A percentile compares a stretch with the other conserved stretches of the same genome.
phyloP scores from a whole-genome alignment of 37 sponge, comb jelly and placozoan genomes.

The Tethya wilhelma region DNA sequence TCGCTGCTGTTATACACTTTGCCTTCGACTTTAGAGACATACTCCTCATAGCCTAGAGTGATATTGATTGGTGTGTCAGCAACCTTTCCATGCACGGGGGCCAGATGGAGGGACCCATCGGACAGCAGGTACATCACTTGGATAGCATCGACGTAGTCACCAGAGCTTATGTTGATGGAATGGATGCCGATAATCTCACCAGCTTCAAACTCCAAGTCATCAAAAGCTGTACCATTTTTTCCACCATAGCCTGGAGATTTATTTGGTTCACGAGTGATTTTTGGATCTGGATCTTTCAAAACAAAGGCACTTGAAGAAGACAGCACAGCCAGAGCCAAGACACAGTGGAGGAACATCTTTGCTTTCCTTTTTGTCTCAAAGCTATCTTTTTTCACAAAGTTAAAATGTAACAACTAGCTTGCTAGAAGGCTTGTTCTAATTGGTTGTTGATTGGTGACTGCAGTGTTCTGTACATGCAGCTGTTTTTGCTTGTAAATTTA shows the following conservation, averaged over 20 bases:
- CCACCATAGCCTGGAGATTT: slow-evolving; percentile 6
- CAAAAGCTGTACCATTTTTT: background rate
- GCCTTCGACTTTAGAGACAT: slow-evolving; percentile 12
- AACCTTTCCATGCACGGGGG: background rate
- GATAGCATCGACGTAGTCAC: slow-evolving; percentile 16
- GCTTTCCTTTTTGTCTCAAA: too few relatives aligned
- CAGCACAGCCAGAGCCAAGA: too few relatives aligned
- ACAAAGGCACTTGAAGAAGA: too few relatives aligned
- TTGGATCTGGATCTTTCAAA: too few relatives aligned
- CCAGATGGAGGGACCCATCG: background rate
- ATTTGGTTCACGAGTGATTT: background rate
- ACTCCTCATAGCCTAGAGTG: slow-evolving; percentile 5
- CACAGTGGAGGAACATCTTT: too few relatives aligned
- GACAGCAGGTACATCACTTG: slow-evolving; percentile 16
- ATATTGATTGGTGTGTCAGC: background rate
- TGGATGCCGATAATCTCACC: slow-evolving; percentile 1
- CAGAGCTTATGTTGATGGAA: slow-evolving; percentile 9
- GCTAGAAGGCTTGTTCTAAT: too few relatives aligned
- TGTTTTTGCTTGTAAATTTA: too few relatives aligned
- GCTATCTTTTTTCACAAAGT: too few relatives aligned
- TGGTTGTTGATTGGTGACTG: too few relatives aligned
- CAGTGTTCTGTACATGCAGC: too few relatives aligned
- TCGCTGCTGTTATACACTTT: background rate
- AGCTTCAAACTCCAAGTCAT: background rate
- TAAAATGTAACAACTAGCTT: too few relatives aligned